phyloP scores from a whole-genome alignment of 2,113 vertebrate species.

The Clarias batrachus region DNA sequence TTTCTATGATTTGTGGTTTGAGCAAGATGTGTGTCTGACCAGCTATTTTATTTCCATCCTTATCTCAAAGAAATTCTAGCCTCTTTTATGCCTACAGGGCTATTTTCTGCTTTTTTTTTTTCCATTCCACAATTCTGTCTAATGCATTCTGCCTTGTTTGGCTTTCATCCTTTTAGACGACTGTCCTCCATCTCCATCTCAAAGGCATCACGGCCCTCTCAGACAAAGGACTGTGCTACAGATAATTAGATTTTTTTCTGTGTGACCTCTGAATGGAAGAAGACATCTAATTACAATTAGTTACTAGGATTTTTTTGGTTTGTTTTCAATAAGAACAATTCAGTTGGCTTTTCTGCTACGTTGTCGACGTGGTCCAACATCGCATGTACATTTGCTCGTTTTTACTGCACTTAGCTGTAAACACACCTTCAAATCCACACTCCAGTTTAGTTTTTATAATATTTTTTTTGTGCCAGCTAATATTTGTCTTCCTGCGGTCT shows the following conservation, averaged over 20 bases:
- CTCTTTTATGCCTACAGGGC: background rate
- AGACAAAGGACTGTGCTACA: background rate
- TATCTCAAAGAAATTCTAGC: background rate
- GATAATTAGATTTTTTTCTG: background rate
- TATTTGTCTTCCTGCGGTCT: background rate
- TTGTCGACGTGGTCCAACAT: background rate
- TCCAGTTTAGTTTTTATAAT: no score
- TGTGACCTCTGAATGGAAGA: background rate
- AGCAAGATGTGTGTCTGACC: background rate
- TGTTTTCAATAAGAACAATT: background rate
- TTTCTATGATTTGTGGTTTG: background rate
- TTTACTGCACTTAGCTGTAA: background rate
- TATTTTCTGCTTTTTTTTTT: background rate
- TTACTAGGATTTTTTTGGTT: background rate
- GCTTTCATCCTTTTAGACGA: slow-evolving; percentile 26
- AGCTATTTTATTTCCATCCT: background rate
- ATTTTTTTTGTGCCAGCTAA: no score
- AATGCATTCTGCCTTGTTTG: slow-evolving; percentile 16
- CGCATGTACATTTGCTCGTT: background rate
- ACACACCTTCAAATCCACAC: background rate
- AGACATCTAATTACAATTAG: no score
- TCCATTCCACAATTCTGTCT: background rate
- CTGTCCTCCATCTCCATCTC: slow-evolving; percentile 13
- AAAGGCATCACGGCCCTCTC: background rate
- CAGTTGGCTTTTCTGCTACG: background rate